Percentiles rank a stretch among this genome's conserved stretches.
Conservation (phyloP, 2,113 vertebrate genomes). For the Zapus hudsonius region DNA sequence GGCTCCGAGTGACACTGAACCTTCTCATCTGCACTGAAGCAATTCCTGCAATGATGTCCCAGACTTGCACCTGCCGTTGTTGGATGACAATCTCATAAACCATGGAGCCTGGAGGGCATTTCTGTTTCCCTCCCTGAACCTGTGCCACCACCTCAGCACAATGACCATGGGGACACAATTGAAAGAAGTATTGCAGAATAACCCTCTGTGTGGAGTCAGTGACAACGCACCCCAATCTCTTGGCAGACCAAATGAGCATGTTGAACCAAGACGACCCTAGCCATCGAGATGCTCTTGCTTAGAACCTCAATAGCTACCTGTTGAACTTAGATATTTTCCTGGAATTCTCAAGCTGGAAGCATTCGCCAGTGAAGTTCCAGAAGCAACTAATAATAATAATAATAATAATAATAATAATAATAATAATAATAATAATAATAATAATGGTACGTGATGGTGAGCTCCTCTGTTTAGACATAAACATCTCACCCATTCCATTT, state of each 20-base stretch:
- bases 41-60: not conserved
- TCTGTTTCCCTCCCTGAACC: not conserved
- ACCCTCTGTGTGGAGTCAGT: not conserved
- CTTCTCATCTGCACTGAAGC: not conserved
- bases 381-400: too few relatives aligned
- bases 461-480: not conserved
- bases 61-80: not conserved
- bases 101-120: not conserved
- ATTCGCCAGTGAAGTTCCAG: not conserved
- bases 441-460: not conserved
- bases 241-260: not conserved
- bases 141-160: not conserved
- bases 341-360: not conserved
- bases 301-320: not conserved
- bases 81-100: not conserved
- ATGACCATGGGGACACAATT: not conserved
- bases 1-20: accelerated
- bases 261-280: not conserved
- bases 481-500: not conserved
- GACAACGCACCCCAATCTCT: not conserved
- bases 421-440: too few relatives aligned
- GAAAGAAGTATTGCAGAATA: not conserved
- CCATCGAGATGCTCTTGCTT: not conserved
- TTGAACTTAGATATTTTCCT: not conserved
- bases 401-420: too few relatives aligned